phyloP scores from a whole-genome alignment of 2,888 invertebrate genomes.

The Leptinotarsa peninsularis region DNA sequence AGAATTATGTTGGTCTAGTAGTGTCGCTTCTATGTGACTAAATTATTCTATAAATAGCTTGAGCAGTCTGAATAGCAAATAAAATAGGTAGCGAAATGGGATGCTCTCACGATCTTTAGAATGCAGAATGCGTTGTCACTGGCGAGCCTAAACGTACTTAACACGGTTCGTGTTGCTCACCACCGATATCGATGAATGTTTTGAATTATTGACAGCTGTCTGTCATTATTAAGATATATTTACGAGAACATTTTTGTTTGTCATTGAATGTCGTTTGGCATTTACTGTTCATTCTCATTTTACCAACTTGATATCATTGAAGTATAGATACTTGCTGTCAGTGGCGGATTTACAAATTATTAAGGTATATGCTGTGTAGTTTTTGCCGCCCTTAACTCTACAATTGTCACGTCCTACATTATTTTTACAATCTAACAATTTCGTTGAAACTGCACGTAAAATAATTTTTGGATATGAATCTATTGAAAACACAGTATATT shows the following conservation, averaged over 20 bases:
- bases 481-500: too few relatives aligned
- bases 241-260: not conserved
- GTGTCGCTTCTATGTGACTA: conserved; percentile 27
- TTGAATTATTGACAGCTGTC: conserved; percentile 24
- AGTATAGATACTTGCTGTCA: too few relatives aligned
- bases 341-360: too few relatives aligned
- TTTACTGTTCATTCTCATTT: not conserved
- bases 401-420: too few relatives aligned
- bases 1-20: conserved; percentile 22
- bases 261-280: not conserved
- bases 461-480: too few relatives aligned
- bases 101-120: conserved; percentile 48
- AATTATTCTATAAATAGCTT: conserved; percentile 34
- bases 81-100: conserved; percentile 47
- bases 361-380: too few relatives aligned
- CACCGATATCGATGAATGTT: conserved; percentile 14
- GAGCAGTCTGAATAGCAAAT: conserved; percentile 43
- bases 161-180: conserved; percentile 40
- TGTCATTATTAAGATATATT: conserved; percentile 13
- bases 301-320: too few relatives aligned
- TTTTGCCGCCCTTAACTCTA: too few relatives aligned
- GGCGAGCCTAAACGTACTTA: conserved; percentile 45
- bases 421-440: too few relatives aligned
- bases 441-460: too few relatives aligned
- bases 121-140: conserved; percentile 38